phyloP scores from a whole-genome alignment of 2,797 vertebrate species.

The Crenichthys baileyi region DNA sequence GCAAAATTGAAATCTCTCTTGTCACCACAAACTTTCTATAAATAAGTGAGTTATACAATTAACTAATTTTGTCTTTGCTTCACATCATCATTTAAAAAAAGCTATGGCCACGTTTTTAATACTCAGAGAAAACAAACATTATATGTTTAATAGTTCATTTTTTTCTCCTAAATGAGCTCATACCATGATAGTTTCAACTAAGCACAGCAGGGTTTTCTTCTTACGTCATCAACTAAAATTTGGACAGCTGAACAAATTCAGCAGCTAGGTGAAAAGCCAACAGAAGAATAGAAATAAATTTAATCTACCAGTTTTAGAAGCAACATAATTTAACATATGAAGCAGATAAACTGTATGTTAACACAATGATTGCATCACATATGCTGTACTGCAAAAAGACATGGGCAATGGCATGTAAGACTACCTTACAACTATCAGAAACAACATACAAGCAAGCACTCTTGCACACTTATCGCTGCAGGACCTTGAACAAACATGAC shows the following conservation, averaged over 20 bases:
- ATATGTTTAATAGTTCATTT: background rate
- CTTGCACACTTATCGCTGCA: too few relatives aligned
- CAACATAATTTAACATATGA: too few relatives aligned
- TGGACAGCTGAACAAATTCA: background rate
- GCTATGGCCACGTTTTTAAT: background rate
- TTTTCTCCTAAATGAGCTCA: too few relatives aligned
- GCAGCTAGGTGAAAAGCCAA: background rate
- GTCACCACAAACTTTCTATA: background rate
- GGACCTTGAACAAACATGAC: too few relatives aligned
- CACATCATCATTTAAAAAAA: background rate
- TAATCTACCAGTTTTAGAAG: too few relatives aligned
- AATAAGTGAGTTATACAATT: background rate
- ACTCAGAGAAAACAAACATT: background rate
- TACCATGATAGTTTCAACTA: background rate
- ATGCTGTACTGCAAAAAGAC: too few relatives aligned
- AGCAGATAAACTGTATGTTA: too few relatives aligned
- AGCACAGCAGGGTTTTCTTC: background rate
- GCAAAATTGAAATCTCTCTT: background rate
- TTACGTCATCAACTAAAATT: background rate
- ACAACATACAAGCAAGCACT: too few relatives aligned
- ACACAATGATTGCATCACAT: too few relatives aligned
- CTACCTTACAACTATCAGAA: too few relatives aligned
- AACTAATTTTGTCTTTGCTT: background rate
- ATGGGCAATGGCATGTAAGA: too few relatives aligned
- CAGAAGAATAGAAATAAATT: too few relatives aligned